Evolutionary conservation across 2,113 vertebrate genomes (phyloP).

Genomic region (Bothrops jararaca): DNA sequence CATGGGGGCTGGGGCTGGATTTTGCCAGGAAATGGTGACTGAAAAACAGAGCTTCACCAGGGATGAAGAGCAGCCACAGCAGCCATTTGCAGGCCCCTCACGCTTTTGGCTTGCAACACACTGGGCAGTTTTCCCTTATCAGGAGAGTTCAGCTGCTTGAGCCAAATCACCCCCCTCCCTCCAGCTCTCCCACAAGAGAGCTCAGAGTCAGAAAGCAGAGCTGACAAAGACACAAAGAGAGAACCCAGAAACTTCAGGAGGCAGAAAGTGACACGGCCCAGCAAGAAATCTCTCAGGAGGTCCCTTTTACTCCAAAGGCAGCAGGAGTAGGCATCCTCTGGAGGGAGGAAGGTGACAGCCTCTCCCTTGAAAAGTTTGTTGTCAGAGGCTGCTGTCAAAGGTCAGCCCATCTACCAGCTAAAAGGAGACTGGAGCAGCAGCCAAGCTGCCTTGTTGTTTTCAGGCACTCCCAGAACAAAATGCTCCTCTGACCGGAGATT

Average conservation of each 20-base stretch:
- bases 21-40: conserved; percentile 43
- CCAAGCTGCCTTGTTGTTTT: neutral
- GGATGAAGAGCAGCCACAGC: neutral
- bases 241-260: neutral
- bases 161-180: conserved; percentile 28
- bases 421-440: neutral
- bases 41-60: conserved; percentile 40
- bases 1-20: conserved; percentile 34
- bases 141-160: conserved; percentile 24
- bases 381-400: neutral
- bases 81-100: neutral
- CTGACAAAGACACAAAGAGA: neutral
- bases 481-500: neutral
- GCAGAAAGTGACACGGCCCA: neutral
- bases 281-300: neutral
- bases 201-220: neutral
- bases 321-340: neutral
- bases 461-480: neutral
- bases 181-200: neutral
- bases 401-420: neutral
- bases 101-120: neutral
- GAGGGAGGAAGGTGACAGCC: too few relatives aligned
- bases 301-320: neutral
- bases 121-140: conserved; percentile 23
- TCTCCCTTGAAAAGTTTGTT: neutral